phyloP scores from a whole-genome alignment of 2,797 vertebrate genomes.

The Acestrorhynchus altus region DNA sequence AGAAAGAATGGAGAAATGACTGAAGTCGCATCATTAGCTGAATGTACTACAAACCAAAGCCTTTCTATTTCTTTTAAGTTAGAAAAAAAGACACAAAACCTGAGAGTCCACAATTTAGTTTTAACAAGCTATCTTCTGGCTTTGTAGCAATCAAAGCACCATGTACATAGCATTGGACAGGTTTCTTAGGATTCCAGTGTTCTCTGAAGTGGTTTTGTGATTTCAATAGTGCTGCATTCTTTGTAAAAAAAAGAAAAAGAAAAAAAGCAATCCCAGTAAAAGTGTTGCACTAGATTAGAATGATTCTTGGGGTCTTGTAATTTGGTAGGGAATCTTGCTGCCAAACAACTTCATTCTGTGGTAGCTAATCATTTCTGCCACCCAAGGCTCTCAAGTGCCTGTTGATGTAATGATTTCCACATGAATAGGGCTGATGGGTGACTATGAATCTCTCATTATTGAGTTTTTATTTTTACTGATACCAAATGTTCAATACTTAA shows the following conservation, averaged over 20 bases:
- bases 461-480: too few species aligned
- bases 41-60: not conserved
- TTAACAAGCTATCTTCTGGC: not conserved
- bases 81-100: too few species aligned
- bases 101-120: not conserved
- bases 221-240: not conserved
- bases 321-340: not conserved
- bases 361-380: not conserved
- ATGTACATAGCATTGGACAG: not conserved
- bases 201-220: constrained; percentile 7
- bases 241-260: too few species aligned
- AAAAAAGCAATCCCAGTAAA: not conserved
- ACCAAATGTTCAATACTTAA: too few species aligned
- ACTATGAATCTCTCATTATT: constrained; percentile 8
- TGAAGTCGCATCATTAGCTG: not conserved
- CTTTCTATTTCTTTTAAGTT: not conserved
- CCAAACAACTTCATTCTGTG: not conserved
- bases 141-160: not conserved
- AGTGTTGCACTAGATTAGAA: not conserved
- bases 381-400: not conserved
- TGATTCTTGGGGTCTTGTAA: not conserved
- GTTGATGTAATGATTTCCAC: not conserved
- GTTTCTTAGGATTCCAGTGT: not conserved
- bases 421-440: not conserved
- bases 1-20: not conserved